Percentiles rank a stretch among this genome's conserved stretches.
Evolutionary conservation across 2,113 vertebrate species (phyloP).

Genomic region (human (Homo sapiens)): DNA sequence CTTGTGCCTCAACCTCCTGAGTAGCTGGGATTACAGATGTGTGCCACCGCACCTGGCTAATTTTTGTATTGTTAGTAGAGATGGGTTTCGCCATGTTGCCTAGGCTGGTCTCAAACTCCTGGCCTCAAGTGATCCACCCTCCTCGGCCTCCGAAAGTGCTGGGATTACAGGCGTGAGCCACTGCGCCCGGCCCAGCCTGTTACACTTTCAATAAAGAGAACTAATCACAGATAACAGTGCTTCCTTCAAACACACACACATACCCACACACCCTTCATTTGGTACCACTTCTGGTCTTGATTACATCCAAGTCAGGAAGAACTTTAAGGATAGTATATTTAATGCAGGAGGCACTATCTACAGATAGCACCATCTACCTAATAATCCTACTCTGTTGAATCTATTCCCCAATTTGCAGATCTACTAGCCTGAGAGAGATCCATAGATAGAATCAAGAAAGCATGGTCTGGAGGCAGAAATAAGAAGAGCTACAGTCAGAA

Average conservation of each 20-base stretch:
- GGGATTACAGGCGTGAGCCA: too few species aligned
- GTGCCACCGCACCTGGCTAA: too few species aligned
- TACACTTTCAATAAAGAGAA: not conserved
- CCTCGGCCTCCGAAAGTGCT: too few species aligned
- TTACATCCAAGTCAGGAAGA: not conserved
- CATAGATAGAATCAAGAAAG: not conserved
- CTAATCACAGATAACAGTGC: not conserved
- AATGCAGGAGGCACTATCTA: not conserved
- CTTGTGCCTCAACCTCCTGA: too few species aligned
- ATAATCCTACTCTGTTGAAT: not conserved
- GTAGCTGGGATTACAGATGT: too few species aligned
- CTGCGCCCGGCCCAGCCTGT: too few species aligned
- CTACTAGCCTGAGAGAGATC: not conserved
- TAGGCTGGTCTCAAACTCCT: too few species aligned
- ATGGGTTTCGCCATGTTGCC: too few species aligned
- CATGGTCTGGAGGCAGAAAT: conserved; percentile 6
- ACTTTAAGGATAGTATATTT: not conserved
- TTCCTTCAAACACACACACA: not conserved
- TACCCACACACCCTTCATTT: not conserved
- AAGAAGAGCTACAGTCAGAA: not conserved
- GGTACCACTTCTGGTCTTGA: not conserved
- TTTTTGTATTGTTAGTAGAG: too few species aligned
- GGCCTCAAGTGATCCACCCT: too few species aligned
- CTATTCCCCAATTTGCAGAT: not conserved
- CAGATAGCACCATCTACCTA: not conserved